Percentiles rank a stretch among this genome's conserved stretches.
phyloP scores from a whole-genome alignment of 1,140 invertebrate species.

The Drosophila trapezifrons region DNA sequence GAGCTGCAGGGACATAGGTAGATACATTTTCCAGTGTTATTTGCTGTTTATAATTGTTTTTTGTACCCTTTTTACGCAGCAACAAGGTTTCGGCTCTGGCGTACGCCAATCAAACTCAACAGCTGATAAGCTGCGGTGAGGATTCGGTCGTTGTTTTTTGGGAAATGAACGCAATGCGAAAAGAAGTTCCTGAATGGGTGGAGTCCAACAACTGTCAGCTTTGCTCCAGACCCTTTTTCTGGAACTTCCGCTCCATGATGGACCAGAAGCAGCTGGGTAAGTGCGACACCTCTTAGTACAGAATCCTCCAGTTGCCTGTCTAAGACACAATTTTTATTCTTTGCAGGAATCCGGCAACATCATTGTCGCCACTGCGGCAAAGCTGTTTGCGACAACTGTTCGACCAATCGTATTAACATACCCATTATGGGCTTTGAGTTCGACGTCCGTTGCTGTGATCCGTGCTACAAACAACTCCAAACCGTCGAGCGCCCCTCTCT shows the following conservation, averaged over 20 bases:
- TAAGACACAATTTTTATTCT: background rate
- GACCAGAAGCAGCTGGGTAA: constrained; percentile 96
- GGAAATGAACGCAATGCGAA: constrained; percentile 94
- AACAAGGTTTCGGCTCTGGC: constrained; percentile 93
- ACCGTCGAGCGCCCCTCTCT: constrained; percentile 94
- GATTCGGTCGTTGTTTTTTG: constrained; percentile 97
- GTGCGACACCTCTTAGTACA: constrained; percentile 7
- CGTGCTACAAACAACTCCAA: constrained; percentile 92
- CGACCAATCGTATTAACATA: constrained; percentile 93
- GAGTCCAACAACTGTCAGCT: constrained; percentile 97
- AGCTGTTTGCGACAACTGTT: constrained; percentile 96
- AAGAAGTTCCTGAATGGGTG: constrained; percentile 97
- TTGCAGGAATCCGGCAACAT: constrained; percentile 90
- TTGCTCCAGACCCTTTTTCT: constrained; percentile 98
- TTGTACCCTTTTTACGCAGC: constrained; percentile 27
- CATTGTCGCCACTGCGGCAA: constrained; percentile 96
- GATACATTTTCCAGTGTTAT: background rate
- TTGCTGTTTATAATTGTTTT: background rate
- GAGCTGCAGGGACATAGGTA: constrained; percentile 98
- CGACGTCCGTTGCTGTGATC: constrained; percentile 97
- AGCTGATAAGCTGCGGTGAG: constrained; percentile 97
- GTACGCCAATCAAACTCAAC: constrained; percentile 91
- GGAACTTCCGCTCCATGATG: constrained; percentile 99
- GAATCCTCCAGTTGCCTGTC: background rate
- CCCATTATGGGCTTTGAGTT: constrained; percentile 99